Conservation (phyloP, 2,113 vertebrate genomes). For the Brachyhypopomus occidentalis region DNA sequence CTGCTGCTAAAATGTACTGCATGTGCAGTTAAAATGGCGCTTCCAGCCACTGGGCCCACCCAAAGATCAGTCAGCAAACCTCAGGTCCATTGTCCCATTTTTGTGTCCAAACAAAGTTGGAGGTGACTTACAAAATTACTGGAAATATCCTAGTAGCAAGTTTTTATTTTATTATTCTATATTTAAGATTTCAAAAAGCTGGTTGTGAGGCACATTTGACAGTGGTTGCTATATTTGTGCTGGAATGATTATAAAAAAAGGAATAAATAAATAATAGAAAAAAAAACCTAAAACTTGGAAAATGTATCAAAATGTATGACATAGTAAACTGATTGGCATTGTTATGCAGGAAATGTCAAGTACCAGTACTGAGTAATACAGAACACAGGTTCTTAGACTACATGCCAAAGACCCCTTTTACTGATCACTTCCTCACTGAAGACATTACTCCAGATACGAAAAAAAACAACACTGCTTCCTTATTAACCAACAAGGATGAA, state of each 20-base stretch:
- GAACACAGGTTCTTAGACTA: background rate
- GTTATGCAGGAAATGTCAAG: slow-evolving; percentile 49
- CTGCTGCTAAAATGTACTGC: background rate
- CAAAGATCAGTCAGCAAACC: slow-evolving; percentile 16
- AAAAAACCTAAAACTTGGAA: background rate
- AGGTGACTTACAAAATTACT: slow-evolving; percentile 15
- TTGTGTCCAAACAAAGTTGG: slow-evolving; percentile 16
- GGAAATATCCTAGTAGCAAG: slow-evolving; percentile 1
- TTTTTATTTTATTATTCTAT: too few species aligned
- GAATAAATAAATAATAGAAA: background rate
- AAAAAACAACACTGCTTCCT: background rate
- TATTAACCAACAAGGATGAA: too few species aligned
- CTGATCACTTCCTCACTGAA: background rate
- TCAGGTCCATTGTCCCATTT: slow-evolving; percentile 49
- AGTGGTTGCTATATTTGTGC: slow-evolving; percentile 18
- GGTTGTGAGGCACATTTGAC: slow-evolving; percentile 5
- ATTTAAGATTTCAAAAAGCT: background rate
- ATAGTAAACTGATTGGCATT: background rate
- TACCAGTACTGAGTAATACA: slow-evolving; percentile 34
- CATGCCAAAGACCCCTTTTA: background rate
- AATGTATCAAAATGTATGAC: background rate
- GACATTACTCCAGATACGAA: background rate
- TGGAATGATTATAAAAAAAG: slow-evolving; percentile 25
- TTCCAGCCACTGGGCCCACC: slow-evolving; percentile 21
- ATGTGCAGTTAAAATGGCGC: background rate